Evolutionary conservation across 2,797 vertebrate species (phyloP).

Genomic region (Balearica regulorum): DNA sequence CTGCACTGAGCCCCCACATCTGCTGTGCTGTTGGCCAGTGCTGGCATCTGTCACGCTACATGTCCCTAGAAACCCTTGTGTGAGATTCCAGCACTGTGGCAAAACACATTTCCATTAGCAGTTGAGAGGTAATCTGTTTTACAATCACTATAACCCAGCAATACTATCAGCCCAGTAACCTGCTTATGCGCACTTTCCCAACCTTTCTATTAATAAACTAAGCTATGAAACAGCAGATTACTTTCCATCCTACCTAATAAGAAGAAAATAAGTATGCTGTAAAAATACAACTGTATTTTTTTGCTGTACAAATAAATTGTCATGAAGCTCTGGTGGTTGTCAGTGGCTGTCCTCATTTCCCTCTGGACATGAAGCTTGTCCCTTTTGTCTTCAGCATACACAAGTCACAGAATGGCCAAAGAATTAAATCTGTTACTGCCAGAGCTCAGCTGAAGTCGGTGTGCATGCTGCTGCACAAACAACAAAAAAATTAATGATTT

Average conservation of each 20-base stretch:
- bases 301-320: too few species aligned
- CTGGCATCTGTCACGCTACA: neutral
- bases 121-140: neutral
- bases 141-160: neutral
- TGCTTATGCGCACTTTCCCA: neutral
- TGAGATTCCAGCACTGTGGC: neutral
- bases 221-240: neutral
- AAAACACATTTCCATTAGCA: neutral
- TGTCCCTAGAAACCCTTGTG: neutral
- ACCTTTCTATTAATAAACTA: neutral
- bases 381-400: neutral
- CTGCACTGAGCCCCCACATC: neutral
- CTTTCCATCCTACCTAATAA: neutral
- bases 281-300: too few species aligned
- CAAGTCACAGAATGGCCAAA: fast-evolving
- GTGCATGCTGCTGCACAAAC: neutral
- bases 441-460: neutral
- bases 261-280: neutral
- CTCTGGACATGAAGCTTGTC: neutral
- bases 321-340: neutral
- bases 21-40: fast-evolving
- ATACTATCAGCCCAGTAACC: neutral
- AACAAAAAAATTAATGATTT: neutral
- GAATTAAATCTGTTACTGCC: neutral
- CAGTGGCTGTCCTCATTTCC: neutral